Evolutionary conservation across 30 jellyfish, hydroid and myxozoan genomes (phyloP), one percentile per base, ranked within the genome.

Genomic region (Chrysaora quinquecirrha): DNA sequence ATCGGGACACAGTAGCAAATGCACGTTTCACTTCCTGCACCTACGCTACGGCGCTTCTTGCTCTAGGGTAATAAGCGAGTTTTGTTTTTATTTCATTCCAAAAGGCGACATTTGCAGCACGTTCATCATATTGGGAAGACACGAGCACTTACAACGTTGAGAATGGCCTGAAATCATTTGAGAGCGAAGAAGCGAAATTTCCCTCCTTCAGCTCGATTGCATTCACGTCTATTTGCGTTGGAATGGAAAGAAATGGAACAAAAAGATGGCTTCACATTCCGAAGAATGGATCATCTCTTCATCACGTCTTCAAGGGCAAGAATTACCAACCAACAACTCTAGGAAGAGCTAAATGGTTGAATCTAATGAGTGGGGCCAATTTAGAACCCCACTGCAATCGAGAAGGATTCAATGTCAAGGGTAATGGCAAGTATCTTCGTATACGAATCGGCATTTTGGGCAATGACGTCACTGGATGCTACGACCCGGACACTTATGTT

Each of bases 321-420:
- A 30, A 20, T 9, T 38, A 24, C 68, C 61, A 50, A 32, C 66
- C 77, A 16, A 76, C 78, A 56, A 56, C 23, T 22, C 12, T 76
- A 23, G 69, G 87, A 18, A 64, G 79, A 12, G 1, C 30, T 18
- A 64, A 77, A 1, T 82, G 93, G 93, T 67, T 65, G 33, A 27
- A 38, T 7, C 34, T 82, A 22, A 82, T 82, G n/a, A 52, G 52
- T 0, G 34, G 50, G 24, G 68, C 93, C 0, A 67, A 85, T 1
- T 54, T 82, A 29, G 86, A 82, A 69, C 73, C 22, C 16, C 21
- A 70, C 66, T 82, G 93, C 64, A 82, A 82, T 38, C 79, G 80
- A 10, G 86, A 82, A 22, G 93, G 93, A 1, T 43, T 70, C 66
- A 70, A 82, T 63, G 93, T 72, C 34, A 62, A 43, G 20, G 31